These are phyloP conservation scores for Bombus polaris DNA, from an alignment of 1,140 invertebrate genomes.

Conservation along the genomic window DNA sequence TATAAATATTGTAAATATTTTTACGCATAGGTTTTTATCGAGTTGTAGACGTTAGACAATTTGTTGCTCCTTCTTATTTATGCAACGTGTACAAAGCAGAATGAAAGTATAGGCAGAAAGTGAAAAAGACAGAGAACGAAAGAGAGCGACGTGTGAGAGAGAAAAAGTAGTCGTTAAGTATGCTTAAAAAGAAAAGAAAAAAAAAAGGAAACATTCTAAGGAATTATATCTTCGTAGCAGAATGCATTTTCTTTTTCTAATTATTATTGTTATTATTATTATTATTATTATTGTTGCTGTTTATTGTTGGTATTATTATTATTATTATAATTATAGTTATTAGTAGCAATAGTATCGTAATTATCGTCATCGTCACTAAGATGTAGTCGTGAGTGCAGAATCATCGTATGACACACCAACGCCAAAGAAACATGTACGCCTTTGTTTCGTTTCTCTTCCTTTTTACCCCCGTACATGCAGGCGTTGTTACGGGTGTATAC, in stretches of 20 bases:
- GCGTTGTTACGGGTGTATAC: conserved; percentile 20
- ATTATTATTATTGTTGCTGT: conserved; percentile 23
- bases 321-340: background rate
- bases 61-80: conserved; percentile 73
- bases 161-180: conserved; percentile 35
- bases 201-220: conserved; percentile 6
- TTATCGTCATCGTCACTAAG: background rate
- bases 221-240: conserved; percentile 54
- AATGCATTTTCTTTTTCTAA: conserved; percentile 68
- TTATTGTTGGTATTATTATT: conserved; percentile 29
- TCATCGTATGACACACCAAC: background rate
- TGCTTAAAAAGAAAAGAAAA: background rate
- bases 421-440: background rate
- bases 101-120: conserved; percentile 28
- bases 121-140: background rate
- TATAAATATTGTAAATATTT: conserved; percentile 80
- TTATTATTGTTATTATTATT: conserved; percentile 41
- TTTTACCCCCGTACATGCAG: background rate
- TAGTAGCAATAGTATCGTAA: background rate
- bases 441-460: background rate
- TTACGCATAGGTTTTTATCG: conserved; percentile 72
- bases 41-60: conserved; percentile 71
- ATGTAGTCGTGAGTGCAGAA: background rate
- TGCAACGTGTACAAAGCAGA: conserved; percentile 58
- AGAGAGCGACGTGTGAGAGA: background rate